Percentiles rank a stretch among this genome's conserved stretches.
These are phyloP conservation scores for Lamproptera curius DNA, from an alignment of 2,888 invertebrate species.

Conservation along the genomic window DNA sequence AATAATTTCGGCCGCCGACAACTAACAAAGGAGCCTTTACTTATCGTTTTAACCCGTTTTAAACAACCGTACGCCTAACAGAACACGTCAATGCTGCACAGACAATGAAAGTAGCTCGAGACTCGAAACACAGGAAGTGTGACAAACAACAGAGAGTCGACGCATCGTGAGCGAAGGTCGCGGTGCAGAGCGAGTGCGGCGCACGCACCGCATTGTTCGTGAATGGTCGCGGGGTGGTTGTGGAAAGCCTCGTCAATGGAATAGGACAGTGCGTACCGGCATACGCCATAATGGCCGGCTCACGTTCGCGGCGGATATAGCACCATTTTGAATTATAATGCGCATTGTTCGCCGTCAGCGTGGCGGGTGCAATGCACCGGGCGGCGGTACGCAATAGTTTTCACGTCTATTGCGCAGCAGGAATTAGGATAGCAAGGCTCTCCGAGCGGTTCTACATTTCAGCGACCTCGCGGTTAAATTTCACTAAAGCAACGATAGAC, in stretches of 20 bases:
- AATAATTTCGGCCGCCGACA: too few relatives aligned
- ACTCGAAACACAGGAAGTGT: slow-evolving; percentile 19
- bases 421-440: too few relatives aligned
- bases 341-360: slow-evolving; percentile 63
- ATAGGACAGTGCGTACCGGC: slow-evolving; percentile 23
- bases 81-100: slow-evolving; percentile 4
- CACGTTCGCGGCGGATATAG: slow-evolving; percentile 70
- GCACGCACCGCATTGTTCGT: slow-evolving; percentile 3
- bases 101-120: slow-evolving; percentile 17
- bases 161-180: slow-evolving; percentile 10
- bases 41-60: too few relatives aligned
- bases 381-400: slow-evolving; percentile 55
- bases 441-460: too few relatives aligned
- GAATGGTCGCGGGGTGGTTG: slow-evolving; percentile 2
- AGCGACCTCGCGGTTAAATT: too few relatives aligned
- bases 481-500: too few relatives aligned
- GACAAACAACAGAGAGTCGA: slow-evolving; percentile 16
- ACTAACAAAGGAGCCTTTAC: too few relatives aligned
- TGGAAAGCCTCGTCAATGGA: slow-evolving; percentile 40
- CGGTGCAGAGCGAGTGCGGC: not conserved
- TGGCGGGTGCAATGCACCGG: slow-evolving; percentile 67
- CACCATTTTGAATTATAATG: slow-evolving; percentile 74
- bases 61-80: too few relatives aligned
- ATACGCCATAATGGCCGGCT: slow-evolving; percentile 25
- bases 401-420: too few relatives aligned